phyloP scores from a whole-genome alignment of 2,888 invertebrate species.

The Drosophila antonietae region DNA sequence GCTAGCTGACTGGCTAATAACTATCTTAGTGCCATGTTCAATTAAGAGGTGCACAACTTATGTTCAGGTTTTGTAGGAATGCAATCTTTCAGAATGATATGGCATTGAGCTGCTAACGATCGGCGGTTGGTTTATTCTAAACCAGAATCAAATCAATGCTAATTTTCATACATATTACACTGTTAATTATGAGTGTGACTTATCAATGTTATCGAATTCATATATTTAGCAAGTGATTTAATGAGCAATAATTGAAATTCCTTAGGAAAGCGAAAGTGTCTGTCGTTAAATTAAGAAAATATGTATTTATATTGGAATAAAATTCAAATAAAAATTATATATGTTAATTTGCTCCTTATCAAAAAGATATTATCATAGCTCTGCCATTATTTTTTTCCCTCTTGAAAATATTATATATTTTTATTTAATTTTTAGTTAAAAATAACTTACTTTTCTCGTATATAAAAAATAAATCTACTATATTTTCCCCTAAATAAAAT shows the following conservation, averaged over 20 bases:
- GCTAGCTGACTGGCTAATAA: constrained; percentile 28
- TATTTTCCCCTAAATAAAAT: not conserved
- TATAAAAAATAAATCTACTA: too few species aligned
- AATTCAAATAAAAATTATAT: not conserved
- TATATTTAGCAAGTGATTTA: not conserved
- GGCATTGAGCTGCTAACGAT: constrained; percentile 38
- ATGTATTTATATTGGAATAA: not conserved
- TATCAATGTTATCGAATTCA: not conserved
- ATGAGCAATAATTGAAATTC: not conserved
- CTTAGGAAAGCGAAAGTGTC: too few species aligned
- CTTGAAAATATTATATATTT: too few species aligned
- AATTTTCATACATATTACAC: not conserved
- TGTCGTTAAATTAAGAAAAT: too few species aligned
- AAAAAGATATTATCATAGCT: not conserved
- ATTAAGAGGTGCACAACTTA: constrained; percentile 39
- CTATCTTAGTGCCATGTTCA: constrained; percentile 48
- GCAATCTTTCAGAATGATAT: constrained; percentile 27
- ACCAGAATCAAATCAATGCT: not conserved
- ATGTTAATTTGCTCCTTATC: not conserved
- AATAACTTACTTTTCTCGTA: too few species aligned
- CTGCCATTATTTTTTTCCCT: not conserved
- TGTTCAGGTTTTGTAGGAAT: constrained; percentile 52
- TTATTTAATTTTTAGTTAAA: too few species aligned
- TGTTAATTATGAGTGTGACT: not conserved
- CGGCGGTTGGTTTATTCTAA: constrained; percentile 5